Conservation (phyloP, 2,797 vertebrate species). For the Platalea minor region DNA sequence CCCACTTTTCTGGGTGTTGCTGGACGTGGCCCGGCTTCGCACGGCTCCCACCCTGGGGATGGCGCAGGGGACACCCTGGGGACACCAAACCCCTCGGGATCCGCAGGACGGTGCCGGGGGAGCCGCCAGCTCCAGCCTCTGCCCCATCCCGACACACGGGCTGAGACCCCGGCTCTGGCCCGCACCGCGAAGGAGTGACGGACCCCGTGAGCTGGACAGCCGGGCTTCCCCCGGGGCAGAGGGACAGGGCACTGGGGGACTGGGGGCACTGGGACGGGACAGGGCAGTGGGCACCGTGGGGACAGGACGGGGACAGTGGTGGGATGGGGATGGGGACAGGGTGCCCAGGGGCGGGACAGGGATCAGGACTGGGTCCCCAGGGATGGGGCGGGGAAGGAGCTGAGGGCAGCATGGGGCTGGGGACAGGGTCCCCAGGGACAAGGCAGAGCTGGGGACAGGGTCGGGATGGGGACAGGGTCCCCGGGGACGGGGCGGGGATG, state of each 20-base stretch:
- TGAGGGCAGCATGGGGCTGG: not conserved
- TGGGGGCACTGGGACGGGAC: not conserved
- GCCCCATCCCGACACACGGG: accelerated
- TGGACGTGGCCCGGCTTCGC: accelerated
- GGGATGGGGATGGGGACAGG: not conserved
- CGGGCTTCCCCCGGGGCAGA: not conserved
- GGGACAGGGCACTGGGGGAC: not conserved
- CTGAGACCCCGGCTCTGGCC: not conserved
- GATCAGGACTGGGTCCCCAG: not conserved
- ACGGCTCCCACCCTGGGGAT: too few relatives aligned
- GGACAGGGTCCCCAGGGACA: not conserved
- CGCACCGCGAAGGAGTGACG: accelerated
- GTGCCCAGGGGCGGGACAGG: too few relatives aligned
- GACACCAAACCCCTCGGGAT: not conserved
- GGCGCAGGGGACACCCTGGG: not conserved
- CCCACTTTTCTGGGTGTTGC: accelerated
- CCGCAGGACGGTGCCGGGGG: accelerated
- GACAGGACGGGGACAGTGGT: not conserved
- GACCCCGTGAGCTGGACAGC: accelerated
- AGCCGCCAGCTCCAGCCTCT: not conserved
- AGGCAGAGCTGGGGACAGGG: not conserved
- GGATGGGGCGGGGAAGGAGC: not conserved
- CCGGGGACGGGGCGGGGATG: not conserved
- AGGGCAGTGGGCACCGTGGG: not conserved
- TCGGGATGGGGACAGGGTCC: not conserved